A percentile compares a stretch with the other conserved stretches of the same genome.
Evolutionary conservation across 2,888 invertebrate species (phyloP).

Genomic region (Stenotaenia linearis): DNA sequence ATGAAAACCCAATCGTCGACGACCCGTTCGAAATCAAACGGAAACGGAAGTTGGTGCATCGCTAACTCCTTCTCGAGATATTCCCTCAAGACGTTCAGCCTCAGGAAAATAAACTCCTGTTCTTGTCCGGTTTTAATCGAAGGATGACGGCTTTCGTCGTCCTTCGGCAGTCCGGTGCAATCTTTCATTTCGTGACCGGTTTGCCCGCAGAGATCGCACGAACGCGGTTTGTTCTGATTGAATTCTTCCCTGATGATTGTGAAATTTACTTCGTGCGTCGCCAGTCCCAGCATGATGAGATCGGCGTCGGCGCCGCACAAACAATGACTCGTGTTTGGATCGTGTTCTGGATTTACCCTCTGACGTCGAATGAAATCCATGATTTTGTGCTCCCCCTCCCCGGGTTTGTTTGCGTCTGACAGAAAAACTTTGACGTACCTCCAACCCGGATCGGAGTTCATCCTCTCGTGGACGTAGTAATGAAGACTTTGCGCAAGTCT

Average conservation of each 20-base stretch:
- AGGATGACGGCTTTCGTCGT: no score
- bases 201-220: slow-evolving; percentile 52
- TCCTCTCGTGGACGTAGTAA: no score
- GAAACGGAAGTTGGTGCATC: slow-evolving; percentile 67
- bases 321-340: slow-evolving; percentile 89
- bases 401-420: no score
- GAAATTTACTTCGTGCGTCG: slow-evolving; percentile 93
- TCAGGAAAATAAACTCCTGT: no score
- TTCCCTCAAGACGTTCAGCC: no score
- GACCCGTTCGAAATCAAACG: slow-evolving; percentile 78
- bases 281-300: slow-evolving; percentile 91
- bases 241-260: slow-evolving; percentile 89
- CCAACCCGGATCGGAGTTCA: no score
- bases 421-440: no score
- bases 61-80: slow-evolving; percentile 60
- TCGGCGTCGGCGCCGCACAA: slow-evolving; percentile 96
- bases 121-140: no score
- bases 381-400: slow-evolving; percentile 97
- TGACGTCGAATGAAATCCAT: slow-evolving; percentile 92
- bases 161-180: background rate
- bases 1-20: slow-evolving; percentile 98
- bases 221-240: no score
- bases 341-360: slow-evolving; percentile 74
- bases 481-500: no score
- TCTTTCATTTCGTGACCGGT: slow-evolving; percentile 38